Base-by-base conservation (phyloP, 2,113 vertebrate genomes). In the Pipra filicauda region DNA sequence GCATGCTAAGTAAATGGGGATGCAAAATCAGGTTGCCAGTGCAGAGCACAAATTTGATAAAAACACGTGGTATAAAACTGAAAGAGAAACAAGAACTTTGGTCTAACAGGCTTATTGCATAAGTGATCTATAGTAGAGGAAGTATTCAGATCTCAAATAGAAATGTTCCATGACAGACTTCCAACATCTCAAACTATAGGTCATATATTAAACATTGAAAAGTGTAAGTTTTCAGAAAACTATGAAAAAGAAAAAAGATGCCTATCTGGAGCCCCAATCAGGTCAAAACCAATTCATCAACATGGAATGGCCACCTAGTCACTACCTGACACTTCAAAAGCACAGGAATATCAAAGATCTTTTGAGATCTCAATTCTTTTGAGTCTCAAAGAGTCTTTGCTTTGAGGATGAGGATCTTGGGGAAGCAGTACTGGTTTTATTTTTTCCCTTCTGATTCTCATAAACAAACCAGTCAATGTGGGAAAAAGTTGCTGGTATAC, bases 251-350 rank as follows among this genome's bases (percentile, higher is more conserved):
- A 78, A 82, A 41, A 88, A 61, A 77, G 51, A 67, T 70, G 13
- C 1, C 9, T 61, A 7, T 75, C 33, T 78, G 39, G 46, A 85
- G 35, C 19, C 23, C 33, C 59, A 65, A 18, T 69, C 62, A 74
- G 81, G 67, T 62, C 58, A 82, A 70, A 67, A 33, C 15, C 41
- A 82, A 39, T 67, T 93, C 43, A 64, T 35, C 1, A 5, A 13
- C 49, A 43, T 2, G 5, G 51, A 88, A 31, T 28, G 55, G 12
- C 58, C 73, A 54, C 57, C 27, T 31, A 5, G 39, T 70, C 67
- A 39, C 58, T 91, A 33, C n/a, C 39, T 51, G 75, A 44, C 48
- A 37, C 73, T 96, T 95, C 92, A 94, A 95, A 96, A 51, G 31
- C 67, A 52, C 24, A 22, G 12, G 16, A 70, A 80, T 83, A 93